phyloP scores from a whole-genome alignment of 2,113 vertebrate genomes.

The Perccottus glenii region DNA sequence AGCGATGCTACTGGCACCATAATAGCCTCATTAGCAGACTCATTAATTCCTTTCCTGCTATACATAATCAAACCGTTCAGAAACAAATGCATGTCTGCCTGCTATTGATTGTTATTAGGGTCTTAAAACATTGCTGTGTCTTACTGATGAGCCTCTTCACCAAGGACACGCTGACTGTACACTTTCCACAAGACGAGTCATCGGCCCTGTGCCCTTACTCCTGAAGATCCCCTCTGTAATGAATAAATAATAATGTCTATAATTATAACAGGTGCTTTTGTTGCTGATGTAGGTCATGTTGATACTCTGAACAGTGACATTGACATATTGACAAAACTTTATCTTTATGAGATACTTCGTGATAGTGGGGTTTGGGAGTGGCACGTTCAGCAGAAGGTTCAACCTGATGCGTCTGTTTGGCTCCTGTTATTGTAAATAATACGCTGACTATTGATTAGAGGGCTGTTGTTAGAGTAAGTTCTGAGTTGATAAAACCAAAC shows the following conservation, averaged over 20 bases:
- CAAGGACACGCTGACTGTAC: conserved; percentile 1
- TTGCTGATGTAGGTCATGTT: neutral
- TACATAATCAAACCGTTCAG: neutral
- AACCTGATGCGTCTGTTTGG: neutral
- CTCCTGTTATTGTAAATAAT: conserved; percentile 1
- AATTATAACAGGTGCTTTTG: neutral
- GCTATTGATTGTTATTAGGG: neutral
- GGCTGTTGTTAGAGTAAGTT: too few species aligned
- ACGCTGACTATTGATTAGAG: neutral
- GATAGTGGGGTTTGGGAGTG: neutral
- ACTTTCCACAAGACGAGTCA: neutral
- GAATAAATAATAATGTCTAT: neutral
- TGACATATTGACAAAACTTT: neutral
- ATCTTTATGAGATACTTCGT: neutral
- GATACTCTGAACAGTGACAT: neutral
- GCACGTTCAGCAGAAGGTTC: too few species aligned
- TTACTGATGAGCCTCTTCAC: conserved; percentile 3
- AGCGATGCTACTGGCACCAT: conserved; percentile 4
- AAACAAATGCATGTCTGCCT: neutral
- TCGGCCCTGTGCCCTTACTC: neutral
- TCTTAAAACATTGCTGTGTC: neutral
- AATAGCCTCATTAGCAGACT: conserved; percentile 16
- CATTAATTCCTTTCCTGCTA: neutral
- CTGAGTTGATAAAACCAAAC: too few species aligned
- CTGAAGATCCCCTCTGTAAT: neutral